phyloP scores from a whole-genome alignment of 2,888 invertebrate genomes.

The Elegia similella region DNA sequence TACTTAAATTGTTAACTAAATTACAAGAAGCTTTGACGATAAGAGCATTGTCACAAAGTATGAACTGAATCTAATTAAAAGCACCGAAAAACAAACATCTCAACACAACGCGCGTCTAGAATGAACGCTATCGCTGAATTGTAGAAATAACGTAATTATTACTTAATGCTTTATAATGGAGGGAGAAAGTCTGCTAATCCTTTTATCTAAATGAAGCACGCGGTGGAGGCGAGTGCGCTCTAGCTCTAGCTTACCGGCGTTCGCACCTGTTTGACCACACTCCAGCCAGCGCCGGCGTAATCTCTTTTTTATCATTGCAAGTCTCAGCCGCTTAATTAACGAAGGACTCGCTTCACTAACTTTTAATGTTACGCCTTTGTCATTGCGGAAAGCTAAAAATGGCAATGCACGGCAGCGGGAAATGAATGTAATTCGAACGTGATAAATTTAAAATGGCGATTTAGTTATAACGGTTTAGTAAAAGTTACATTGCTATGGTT shows the following conservation, averaged over 20 bases:
- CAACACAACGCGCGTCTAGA: not conserved
- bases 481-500: no score
- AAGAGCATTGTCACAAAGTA: slow-evolving; percentile 3
- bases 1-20: not conserved
- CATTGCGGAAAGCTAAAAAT: slow-evolving; percentile 1
- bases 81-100: not conserved
- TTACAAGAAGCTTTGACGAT: slow-evolving; percentile 18
- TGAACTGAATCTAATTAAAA: not conserved
- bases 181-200: slow-evolving; percentile 64
- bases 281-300: slow-evolving; percentile 46
- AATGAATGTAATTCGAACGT: not conserved
- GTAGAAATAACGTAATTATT: slow-evolving; percentile 28
- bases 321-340: slow-evolving; percentile 55
- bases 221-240: slow-evolving; percentile 46
- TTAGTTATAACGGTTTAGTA: no score
- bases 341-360: slow-evolving; percentile 43
- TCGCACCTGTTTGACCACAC: slow-evolving; percentile 58
- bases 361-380: slow-evolving; percentile 26
- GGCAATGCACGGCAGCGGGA: not conserved
- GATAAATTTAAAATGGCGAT: not conserved
- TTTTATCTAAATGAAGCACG: slow-evolving; percentile 69
- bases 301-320: slow-evolving; percentile 55
- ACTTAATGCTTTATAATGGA: slow-evolving; percentile 40
- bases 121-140: slow-evolving; percentile 22
- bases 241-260: slow-evolving; percentile 39